A percentile compares a stretch with the other conserved stretches of the same genome.
Evolutionary conservation across 2,113 vertebrate genomes (phyloP).

Genomic region (Anhinga rufa): DNA sequence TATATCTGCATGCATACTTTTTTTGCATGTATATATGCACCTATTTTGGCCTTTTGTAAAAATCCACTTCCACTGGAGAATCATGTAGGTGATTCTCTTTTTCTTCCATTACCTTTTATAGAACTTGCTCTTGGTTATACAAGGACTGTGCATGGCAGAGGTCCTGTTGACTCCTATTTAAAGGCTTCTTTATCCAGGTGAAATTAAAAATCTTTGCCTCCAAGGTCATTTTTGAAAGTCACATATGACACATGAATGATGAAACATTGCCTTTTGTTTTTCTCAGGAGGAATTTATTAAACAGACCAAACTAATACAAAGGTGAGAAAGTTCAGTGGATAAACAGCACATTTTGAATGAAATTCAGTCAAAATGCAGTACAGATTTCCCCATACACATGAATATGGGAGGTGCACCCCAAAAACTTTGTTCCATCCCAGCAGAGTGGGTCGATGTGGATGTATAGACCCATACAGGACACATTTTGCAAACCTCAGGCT

Average conservation of each 20-base stretch:
- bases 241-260: fast-evolving
- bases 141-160: not conserved
- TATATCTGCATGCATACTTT: not conserved
- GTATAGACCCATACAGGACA: not conserved
- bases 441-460: not conserved
- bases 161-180: not conserved
- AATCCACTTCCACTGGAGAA: not conserved
- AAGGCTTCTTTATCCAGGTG: not conserved
- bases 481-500: not conserved
- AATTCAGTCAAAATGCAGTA: not conserved
- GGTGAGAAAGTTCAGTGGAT: not conserved
- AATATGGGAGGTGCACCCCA: not conserved
- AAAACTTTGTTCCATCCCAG: not conserved
- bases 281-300: not conserved
- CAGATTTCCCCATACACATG: not conserved
- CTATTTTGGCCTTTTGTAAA: not conserved
- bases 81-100: not conserved
- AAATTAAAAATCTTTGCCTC: not conserved
- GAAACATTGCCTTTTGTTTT: not conserved
- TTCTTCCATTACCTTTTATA: not conserved
- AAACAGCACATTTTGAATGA: not conserved
- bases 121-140: not conserved
- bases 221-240: not conserved
- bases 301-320: not conserved
- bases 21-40: not conserved